Conservation (phyloP, 2,797 vertebrate genomes). For the Picus viridis region DNA sequence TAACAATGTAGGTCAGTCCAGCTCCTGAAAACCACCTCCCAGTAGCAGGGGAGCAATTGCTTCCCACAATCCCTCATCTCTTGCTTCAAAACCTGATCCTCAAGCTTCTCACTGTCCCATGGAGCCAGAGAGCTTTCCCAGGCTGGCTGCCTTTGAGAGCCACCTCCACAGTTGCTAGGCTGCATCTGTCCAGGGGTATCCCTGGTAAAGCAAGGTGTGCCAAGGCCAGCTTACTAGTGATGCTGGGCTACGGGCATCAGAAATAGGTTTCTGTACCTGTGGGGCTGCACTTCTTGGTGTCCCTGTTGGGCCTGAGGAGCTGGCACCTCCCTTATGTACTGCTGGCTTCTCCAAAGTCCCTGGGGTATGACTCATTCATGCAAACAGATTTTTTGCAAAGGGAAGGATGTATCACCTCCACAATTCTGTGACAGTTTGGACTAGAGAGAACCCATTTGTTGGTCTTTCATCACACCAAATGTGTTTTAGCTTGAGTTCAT, state of each 20-base stretch:
- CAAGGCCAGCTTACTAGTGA: fast-evolving
- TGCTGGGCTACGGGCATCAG: not conserved
- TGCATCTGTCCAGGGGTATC: fast-evolving
- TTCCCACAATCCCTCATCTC: not conserved
- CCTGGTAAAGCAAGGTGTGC: fast-evolving
- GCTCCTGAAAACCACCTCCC: not conserved
- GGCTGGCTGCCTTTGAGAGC: not conserved
- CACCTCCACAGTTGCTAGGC: fast-evolving
- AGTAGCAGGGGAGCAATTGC: not conserved
- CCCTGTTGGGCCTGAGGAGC: not conserved
- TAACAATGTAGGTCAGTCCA: constrained; percentile 55
- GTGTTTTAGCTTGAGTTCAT: not conserved
- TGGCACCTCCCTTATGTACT: not conserved
- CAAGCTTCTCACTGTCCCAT: fast-evolving
- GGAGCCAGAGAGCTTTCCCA: not conserved
- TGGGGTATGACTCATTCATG: fast-evolving
- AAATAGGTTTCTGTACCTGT: not conserved
- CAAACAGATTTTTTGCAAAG: not conserved
- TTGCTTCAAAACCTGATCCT: not conserved
- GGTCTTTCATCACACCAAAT: not conserved
- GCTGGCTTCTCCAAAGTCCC: not conserved
- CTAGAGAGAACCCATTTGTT: not conserved
- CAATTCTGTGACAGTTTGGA: not conserved
- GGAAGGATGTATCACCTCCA: not conserved
- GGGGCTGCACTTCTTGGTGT: not conserved